These are phyloP conservation scores for Edolisoma coerulescens DNA, from an alignment of 2,113 vertebrate genomes.

Conservation along the genomic window DNA sequence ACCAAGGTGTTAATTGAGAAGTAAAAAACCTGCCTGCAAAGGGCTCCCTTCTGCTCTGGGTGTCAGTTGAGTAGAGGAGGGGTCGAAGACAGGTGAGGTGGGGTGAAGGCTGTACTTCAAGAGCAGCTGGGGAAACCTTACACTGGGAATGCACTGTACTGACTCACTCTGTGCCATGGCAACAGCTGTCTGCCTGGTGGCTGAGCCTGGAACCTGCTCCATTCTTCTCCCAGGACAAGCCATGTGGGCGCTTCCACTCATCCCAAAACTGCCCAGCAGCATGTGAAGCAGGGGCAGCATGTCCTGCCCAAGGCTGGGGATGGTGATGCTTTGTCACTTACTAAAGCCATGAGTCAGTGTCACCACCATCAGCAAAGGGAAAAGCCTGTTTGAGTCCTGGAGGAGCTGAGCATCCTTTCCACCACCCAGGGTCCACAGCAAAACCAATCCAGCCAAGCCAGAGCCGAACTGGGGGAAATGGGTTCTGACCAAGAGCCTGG, in stretches of 20 bases:
- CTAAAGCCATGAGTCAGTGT: not conserved
- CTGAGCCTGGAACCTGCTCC: not conserved
- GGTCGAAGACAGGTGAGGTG: not conserved
- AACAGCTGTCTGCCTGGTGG: not conserved
- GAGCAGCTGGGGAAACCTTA: not conserved
- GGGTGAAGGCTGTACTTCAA: not conserved
- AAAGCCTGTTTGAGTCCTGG: not conserved
- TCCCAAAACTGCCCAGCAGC: not conserved
- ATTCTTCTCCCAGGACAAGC: not conserved
- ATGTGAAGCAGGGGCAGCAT: not conserved
- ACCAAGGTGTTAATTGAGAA: not conserved
- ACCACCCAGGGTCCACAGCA: not conserved
- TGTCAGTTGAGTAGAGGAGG: not conserved
- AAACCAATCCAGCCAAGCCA: not conserved
- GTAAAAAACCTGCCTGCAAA: not conserved
- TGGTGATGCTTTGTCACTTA: not conserved
- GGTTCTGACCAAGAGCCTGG: not conserved
- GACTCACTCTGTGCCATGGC: not conserved
- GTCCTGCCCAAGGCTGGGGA: not conserved
- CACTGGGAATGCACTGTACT: not conserved
- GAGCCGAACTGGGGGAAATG: not conserved
- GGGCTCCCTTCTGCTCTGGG: not conserved
- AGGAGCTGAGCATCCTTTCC: not conserved
- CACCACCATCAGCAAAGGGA: not conserved
- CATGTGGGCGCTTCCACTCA: rapidly evolving